Evolutionary conservation across 2,113 vertebrate species (phyloP).

Genomic region (Elephas maximus): DNA sequence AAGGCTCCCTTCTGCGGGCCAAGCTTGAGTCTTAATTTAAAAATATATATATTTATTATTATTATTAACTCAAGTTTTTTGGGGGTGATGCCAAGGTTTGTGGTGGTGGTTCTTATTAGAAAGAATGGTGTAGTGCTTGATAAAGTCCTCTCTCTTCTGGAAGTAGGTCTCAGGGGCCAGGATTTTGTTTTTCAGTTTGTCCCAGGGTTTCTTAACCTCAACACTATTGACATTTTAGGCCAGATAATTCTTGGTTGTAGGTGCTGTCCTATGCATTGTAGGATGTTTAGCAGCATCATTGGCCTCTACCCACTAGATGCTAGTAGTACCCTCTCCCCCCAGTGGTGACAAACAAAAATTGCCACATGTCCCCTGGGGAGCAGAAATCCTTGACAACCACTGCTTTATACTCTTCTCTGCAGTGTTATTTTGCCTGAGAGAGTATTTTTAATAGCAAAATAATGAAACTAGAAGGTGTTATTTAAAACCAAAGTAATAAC

Average conservation of each 20-base stretch:
- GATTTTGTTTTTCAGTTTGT: not conserved
- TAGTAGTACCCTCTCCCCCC: too few species aligned
- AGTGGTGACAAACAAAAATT: not conserved
- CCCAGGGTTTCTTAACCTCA: accelerated
- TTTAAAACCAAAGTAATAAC: not conserved
- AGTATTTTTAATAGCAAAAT: not conserved
- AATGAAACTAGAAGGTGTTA: not conserved
- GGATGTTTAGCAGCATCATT: not conserved
- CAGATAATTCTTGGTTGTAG: not conserved
- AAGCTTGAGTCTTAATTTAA: not conserved
- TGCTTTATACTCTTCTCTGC: not conserved
- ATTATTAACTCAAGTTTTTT: not conserved
- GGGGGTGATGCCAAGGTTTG: not conserved
- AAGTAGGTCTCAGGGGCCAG: not conserved
- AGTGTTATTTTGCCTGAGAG: not conserved
- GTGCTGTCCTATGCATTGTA: not conserved
- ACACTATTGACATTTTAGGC: not conserved
- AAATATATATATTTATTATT: not conserved
- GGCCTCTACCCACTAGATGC: not conserved
- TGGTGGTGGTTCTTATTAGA: accelerated
- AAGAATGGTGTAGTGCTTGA: accelerated
- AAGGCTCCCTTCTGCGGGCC: not conserved
- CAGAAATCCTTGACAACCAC: not conserved
- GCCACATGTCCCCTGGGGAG: not conserved
- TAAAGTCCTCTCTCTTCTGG: not conserved